A percentile compares a stretch with the other conserved stretches of the same genome.
Evolutionary conservation across 2,797 vertebrate genomes (phyloP).

Genomic region (Heteromormyrus szaboi): DNA sequence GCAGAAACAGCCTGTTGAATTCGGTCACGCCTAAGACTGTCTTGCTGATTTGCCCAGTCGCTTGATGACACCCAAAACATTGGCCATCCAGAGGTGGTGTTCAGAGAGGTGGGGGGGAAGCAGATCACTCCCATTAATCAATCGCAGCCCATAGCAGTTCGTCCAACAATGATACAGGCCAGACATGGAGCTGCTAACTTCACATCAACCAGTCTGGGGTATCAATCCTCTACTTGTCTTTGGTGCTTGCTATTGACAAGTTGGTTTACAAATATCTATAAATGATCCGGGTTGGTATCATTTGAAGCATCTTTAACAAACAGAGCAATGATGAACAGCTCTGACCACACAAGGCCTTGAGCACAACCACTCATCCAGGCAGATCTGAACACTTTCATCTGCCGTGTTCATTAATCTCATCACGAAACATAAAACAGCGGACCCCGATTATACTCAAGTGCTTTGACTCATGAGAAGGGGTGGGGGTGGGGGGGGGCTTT

Average conservation of each 20-base stretch:
- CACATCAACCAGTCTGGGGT: background rate
- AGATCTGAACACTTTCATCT: background rate
- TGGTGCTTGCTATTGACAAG: background rate
- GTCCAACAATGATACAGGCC: background rate
- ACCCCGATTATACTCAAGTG: background rate
- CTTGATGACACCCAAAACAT: background rate
- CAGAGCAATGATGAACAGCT: background rate
- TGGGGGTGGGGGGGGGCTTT: background rate
- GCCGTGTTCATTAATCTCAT: background rate
- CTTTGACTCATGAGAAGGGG: background rate
- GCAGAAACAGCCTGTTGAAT: background rate
- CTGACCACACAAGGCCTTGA: background rate
- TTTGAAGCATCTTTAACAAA: background rate
- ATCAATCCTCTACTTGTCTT: background rate
- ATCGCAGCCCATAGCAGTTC: background rate
- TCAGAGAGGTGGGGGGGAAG: background rate
- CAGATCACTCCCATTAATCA: background rate
- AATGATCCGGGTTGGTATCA: background rate
- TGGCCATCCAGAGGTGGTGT: background rate
- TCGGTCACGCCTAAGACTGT: background rate
- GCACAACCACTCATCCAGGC: background rate
- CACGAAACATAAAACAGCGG: background rate
- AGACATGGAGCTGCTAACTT: background rate
- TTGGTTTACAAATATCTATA: background rate
- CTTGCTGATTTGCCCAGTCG: background rate